Percentiles rank a stretch among this genome's conserved stretches.
These are phyloP conservation scores for Tachysurus vachellii DNA, from an alignment of 2,113 vertebrate genomes.

Conservation along the genomic window DNA sequence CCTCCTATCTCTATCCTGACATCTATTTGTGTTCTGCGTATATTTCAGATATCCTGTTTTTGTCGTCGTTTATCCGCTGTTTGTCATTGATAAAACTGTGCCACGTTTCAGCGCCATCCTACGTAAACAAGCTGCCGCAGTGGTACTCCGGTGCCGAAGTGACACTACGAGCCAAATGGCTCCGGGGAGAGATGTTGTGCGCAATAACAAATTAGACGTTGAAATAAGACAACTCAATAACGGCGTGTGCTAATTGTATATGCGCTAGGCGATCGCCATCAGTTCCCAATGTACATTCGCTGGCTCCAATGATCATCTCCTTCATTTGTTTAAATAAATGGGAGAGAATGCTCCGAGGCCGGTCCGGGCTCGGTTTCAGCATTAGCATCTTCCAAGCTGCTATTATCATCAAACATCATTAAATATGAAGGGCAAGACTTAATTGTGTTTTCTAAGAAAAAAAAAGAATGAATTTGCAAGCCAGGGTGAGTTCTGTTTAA, in stretches of 20 bases:
- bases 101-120: background rate
- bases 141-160: conserved; percentile 38
- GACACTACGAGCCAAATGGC: conserved; percentile 54
- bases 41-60: conserved; percentile 23
- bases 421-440: conserved; percentile 10
- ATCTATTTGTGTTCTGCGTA: conserved; percentile 17
- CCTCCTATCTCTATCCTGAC: conserved; percentile 21
- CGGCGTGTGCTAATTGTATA: conserved; percentile 68
- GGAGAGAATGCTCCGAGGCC: conserved; percentile 56
- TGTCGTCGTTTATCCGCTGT: conserved; percentile 3
- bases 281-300: conserved; percentile 66
- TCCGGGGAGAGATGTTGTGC: conserved; percentile 65
- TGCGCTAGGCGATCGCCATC: conserved; percentile 65
- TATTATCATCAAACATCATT: conserved; percentile 33
- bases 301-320: conserved; percentile 68
- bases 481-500: conserved; percentile 23
- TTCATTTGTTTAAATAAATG: conserved; percentile 66
- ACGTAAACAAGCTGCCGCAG: conserved; percentile 36
- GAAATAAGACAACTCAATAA: conserved; percentile 75
- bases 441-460: conserved; percentile 24
- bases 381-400: conserved; percentile 33
- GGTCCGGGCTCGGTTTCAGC: conserved; percentile 44
- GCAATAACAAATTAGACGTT: conserved; percentile 74
- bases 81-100: conserved; percentile 29
- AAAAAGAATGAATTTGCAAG: conserved; percentile 28